phyloP scores from a whole-genome alignment of 30 jellyfish, hydroid and myxozoan genomes.

The Pelagia noctiluca region DNA sequence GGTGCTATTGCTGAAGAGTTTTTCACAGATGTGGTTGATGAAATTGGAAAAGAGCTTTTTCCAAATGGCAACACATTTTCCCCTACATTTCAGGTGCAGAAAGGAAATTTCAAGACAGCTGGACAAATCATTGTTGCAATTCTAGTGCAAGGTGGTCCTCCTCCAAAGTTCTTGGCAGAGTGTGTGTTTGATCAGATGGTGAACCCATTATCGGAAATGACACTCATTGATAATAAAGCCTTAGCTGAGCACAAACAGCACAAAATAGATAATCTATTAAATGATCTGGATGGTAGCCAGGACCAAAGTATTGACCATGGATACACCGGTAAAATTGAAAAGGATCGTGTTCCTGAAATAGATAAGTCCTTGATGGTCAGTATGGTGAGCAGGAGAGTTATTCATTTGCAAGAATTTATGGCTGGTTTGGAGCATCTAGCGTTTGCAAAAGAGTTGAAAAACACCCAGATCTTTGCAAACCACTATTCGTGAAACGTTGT shows the following conservation, averaged over 20 bases:
- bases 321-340: background rate
- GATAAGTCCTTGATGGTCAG: conserved; percentile 3
- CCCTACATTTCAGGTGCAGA: no score
- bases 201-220: background rate
- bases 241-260: background rate
- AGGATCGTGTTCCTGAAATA: background rate
- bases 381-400: background rate
- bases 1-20: no score
- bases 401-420: background rate
- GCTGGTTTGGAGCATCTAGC: conserved; percentile 3
- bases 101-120: no score
- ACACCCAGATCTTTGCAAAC: conserved; percentile 2
- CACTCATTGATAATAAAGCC: background rate
- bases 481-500: background rate
- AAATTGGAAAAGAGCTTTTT: no score
- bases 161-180: conserved; percentile 5
- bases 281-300: conserved; percentile 3
- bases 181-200: background rate
- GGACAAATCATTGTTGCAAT: no score
- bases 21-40: no score
- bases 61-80: no score
- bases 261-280: background rate
- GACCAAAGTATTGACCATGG: background rate
- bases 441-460: background rate
- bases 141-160: background rate